These are phyloP conservation scores for Brachyrhaphis roseni DNA, from an alignment of 2,797 vertebrate genomes.

Conservation along the genomic window DNA sequence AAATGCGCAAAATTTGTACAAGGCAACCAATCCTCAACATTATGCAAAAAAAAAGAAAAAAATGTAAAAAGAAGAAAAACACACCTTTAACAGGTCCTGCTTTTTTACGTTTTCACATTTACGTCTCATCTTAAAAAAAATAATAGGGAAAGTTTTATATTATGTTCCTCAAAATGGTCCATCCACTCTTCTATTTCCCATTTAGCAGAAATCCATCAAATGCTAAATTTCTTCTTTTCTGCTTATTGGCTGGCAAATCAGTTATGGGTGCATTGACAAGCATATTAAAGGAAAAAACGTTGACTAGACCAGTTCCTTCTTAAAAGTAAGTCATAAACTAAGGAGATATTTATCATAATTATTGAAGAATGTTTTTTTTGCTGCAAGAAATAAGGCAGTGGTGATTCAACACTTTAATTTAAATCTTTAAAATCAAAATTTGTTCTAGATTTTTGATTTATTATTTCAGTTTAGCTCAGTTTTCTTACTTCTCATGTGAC, in stretches of 20 bases:
- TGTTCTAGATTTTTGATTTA: not conserved
- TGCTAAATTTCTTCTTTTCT: not conserved
- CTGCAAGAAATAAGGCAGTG: not conserved
- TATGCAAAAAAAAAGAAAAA: no score
- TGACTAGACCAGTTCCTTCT: not conserved
- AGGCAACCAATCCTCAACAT: no score
- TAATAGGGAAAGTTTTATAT: no score
- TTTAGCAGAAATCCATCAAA: no score
- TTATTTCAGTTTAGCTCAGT: not conserved
- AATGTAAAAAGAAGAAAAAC: no score
- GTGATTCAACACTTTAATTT: not conserved
- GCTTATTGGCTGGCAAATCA: not conserved
- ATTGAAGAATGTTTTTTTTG: not conserved
- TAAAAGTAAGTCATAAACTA: not conserved
- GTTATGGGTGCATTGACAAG: accelerated
- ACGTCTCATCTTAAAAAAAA: no score
- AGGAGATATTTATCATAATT: not conserved
- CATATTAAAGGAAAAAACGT: not conserved
- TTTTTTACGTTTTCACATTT: not conserved
- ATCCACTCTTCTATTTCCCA: no score
- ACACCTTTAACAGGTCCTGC: no score
- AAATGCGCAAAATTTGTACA: no score
- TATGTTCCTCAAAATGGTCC: no score
- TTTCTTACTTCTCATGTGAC: not conserved
- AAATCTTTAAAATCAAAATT: not conserved